These are phyloP conservation scores for Sycophila texana DNA, from an alignment of 2,888 invertebrate species.

Conservation along the genomic window DNA sequence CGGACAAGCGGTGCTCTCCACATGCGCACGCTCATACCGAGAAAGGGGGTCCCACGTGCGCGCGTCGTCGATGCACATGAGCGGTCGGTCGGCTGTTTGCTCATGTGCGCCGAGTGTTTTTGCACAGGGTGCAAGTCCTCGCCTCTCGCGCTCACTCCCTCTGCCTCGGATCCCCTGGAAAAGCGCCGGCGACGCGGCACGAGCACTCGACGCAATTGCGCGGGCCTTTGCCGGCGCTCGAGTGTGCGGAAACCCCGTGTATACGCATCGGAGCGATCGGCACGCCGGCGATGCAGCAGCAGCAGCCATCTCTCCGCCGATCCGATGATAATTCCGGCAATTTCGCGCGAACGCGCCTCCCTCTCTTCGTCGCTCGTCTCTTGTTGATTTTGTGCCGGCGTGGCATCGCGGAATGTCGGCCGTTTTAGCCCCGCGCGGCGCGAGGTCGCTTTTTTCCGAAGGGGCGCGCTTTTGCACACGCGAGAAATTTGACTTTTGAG, in stretches of 20 bases:
- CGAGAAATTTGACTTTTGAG: constrained; percentile 24
- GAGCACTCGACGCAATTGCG: not conserved
- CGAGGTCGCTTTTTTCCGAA: not conserved
- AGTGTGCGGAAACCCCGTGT: too few relatives aligned
- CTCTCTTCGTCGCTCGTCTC: too few relatives aligned
- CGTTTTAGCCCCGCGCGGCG: not conserved
- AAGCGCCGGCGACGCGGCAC: constrained; percentile 2
- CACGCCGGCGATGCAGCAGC: too few relatives aligned
- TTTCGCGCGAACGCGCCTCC: too few relatives aligned
- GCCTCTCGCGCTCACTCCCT: too few relatives aligned
- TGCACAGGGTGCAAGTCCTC: not conserved
- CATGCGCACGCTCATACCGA: not conserved
- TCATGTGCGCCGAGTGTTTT: constrained; percentile 46
- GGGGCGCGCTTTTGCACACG: not conserved
- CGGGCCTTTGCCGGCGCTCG: too few relatives aligned
- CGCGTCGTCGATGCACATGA: not conserved
- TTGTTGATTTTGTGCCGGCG: too few relatives aligned
- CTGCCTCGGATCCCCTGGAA: constrained; percentile 17
- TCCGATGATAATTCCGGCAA: too few relatives aligned
- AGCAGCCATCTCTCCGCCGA: too few relatives aligned
- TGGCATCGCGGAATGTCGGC: not conserved
- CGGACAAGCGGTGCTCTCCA: not conserved
- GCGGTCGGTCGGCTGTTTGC: constrained; percentile 24
- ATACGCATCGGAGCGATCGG: too few relatives aligned
- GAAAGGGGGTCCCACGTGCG: not conserved